Base-by-base conservation (phyloP, 2,113 vertebrate species). In the Heptranchias perlo region DNA sequence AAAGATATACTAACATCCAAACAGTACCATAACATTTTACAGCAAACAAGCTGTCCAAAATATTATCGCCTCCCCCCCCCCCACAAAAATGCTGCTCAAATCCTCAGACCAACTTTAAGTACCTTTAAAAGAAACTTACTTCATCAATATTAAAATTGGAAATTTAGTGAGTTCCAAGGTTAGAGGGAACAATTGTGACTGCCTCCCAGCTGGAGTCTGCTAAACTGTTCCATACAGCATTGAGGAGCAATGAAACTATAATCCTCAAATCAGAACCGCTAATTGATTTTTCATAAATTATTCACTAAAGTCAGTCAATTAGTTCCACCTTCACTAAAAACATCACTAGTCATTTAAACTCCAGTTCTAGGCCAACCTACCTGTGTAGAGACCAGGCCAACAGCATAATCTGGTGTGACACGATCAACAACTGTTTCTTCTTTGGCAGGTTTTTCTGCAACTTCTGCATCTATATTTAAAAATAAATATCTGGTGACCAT, bases 371-470 rank as follows among this genome's bases (percentile, higher is more conserved):
- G 47, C 94, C n/a, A 61, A 94, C 28, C 96, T 97, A 99, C 99
- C 98, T 99, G 99, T 78, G 99, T 99, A 96, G 99, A 99, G 39
- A 99, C 99, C 39, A 99, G 98, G 94, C 99, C 99, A 0, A 99
- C 99, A 1, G 99, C 99, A 18, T 99, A 99, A 97, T 99, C 99
- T 0, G 99, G 99, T 1, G 99, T 99, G 96, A 99, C 98, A 58
- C 99, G 99, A 97, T 99, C 99, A 96, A 99, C 98, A 96, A 99
- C 98, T 0, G 98, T 98, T 97, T 99, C 99, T 96, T 99, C 99
- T 98, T 99, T 99, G 97, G 98, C 97, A 6, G 98, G 98, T 96
- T 99, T 99, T 96, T 99, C 99, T 96, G 98, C 98, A n/a, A 98
- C 97, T 94, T 99, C 99, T 0, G 98, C 97, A 96, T 99, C 99